phyloP scores from a whole-genome alignment of 2,113 vertebrate species.

The Manacus vitellinus region DNA sequence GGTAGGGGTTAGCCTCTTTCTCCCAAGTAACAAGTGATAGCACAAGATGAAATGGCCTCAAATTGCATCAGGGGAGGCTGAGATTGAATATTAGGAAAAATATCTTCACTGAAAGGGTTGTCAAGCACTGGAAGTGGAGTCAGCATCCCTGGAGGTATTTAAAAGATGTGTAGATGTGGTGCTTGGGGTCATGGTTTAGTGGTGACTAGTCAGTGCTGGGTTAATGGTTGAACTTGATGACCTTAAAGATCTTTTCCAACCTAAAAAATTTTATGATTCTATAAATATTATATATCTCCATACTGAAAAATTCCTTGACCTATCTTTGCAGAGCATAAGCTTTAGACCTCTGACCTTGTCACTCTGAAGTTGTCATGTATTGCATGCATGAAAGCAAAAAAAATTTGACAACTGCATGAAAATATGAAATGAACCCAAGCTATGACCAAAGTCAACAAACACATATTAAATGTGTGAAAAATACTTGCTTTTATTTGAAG shows the following conservation, averaged over 20 bases:
- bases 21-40: not conserved
- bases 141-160: not conserved
- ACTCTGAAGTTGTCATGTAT: not conserved
- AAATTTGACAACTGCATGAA: not conserved
- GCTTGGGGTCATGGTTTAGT: not conserved
- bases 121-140: not conserved
- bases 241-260: not conserved
- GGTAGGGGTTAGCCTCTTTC: not conserved
- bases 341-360: not conserved
- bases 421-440: not conserved
- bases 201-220: not conserved
- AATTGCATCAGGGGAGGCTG: rapidly evolving
- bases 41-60: not conserved
- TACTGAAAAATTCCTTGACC: not conserved
- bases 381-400: not conserved
- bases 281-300: not conserved
- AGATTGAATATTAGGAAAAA: not conserved
- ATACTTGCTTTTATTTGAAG: not conserved
- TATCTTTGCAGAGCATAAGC: not conserved
- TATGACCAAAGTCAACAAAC: not conserved
- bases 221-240: rapidly evolving
- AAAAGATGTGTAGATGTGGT: rapidly evolving
- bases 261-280: not conserved
- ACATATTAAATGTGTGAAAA: not conserved
- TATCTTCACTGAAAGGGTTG: not conserved